These are phyloP conservation scores for Shinisaurus crocodilurus DNA, from an alignment of 2,113 vertebrate species.

Conservation along the genomic window DNA sequence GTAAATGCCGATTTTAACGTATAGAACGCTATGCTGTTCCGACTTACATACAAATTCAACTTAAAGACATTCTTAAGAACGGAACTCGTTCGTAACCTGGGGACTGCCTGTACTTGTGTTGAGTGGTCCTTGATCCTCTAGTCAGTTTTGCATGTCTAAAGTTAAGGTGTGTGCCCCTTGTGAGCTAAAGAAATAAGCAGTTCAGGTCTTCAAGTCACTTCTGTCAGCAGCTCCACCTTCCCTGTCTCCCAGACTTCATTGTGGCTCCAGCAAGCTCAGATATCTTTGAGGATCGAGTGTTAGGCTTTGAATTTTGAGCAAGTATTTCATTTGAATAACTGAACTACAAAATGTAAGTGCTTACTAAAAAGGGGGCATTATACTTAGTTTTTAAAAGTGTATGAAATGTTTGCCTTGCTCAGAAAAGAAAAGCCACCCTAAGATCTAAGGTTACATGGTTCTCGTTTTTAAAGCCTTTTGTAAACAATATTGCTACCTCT, in stretches of 20 bases:
- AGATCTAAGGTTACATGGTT: neutral
- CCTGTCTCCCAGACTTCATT: neutral
- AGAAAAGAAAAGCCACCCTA: neutral
- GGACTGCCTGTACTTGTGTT: too few relatives aligned
- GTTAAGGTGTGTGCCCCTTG: neutral
- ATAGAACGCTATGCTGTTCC: too few relatives aligned
- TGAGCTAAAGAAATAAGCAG: neutral
- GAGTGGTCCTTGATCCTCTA: neutral
- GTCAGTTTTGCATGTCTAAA: neutral
- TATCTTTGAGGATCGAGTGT: neutral
- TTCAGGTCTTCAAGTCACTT: neutral
- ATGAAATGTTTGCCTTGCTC: neutral
- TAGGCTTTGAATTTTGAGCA: neutral
- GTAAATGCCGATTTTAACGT: too few relatives aligned
- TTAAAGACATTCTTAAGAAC: too few relatives aligned
- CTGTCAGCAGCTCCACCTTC: neutral
- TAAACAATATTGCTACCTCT: neutral
- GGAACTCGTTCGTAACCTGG: too few relatives aligned
- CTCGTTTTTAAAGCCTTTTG: neutral
- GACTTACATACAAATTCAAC: too few relatives aligned
- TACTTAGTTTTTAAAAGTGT: neutral
- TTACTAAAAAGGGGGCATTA: neutral
- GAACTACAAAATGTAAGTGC: neutral
- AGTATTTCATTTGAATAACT: neutral
- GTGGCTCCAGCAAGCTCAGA: neutral